Percentiles rank a stretch among this genome's conserved stretches.
These are phyloP conservation scores for Ceratosolen fusciceps DNA, from an alignment of 1,140 invertebrate species.

Conservation along the genomic window DNA sequence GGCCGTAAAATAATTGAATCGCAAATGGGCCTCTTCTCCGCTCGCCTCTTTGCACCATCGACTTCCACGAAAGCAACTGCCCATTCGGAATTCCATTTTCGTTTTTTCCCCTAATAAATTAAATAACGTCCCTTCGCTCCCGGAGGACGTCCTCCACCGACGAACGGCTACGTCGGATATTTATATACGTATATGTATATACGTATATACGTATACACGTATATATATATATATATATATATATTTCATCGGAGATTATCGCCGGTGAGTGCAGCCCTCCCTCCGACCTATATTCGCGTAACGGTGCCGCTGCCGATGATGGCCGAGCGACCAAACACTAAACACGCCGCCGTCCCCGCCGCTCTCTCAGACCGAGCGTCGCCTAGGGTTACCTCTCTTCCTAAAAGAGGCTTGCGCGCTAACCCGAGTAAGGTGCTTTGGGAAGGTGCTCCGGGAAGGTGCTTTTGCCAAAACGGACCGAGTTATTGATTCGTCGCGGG, in stretches of 20 bases:
- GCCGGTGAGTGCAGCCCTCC: not conserved
- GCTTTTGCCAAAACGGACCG: not conserved
- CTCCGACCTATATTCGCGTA: not conserved
- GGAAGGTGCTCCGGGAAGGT: not conserved
- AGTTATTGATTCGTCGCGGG: conserved; percentile 7
- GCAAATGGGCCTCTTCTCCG: not conserved
- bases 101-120: conserved; percentile 6
- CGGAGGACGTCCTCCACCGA: too few species aligned
- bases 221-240: too few species aligned
- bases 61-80: not conserved
- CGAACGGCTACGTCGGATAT: too few species aligned
- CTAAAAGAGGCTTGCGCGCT: too few species aligned
- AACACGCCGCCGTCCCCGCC: too few species aligned
- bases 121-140: not conserved
- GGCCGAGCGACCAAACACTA: too few species aligned
- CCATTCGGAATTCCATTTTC: not conserved
- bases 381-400: too few species aligned
- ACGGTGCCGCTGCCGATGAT: not conserved
- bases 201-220: too few species aligned
- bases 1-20: conserved; percentile 32
- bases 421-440: not conserved
- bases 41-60: not conserved
- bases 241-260: not conserved
- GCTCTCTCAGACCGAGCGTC: too few species aligned
- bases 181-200: too few species aligned